Evolutionary conservation across 2,888 invertebrate genomes (phyloP).

Genomic region (Hypolimnas misippus): DNA sequence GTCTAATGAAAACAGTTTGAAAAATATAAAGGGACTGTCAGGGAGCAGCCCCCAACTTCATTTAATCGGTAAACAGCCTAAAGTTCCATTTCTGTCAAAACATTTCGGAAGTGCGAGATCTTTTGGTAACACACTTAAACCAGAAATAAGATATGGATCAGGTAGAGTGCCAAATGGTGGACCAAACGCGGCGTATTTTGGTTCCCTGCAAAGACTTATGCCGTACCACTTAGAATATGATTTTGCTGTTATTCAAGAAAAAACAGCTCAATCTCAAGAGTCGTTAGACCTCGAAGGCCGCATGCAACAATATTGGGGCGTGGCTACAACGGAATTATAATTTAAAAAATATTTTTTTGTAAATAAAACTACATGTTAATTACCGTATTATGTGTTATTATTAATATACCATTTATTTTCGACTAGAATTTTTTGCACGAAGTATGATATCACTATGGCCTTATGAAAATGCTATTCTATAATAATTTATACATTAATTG

Average conservation of each 20-base stretch:
- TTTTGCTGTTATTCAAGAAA: constrained; percentile 92
- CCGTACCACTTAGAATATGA: constrained; percentile 92
- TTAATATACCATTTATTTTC: constrained; percentile 77
- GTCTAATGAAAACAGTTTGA: constrained; percentile 78
- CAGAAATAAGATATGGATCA: constrained; percentile 83
- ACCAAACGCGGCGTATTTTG: constrained; percentile 94
- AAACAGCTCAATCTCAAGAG: constrained; percentile 86
- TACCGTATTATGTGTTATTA: constrained; percentile 64
- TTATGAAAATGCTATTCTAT: constrained; percentile 47
- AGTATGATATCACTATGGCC: constrained; percentile 76
- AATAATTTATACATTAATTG: constrained; percentile 35
- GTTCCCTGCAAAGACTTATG: constrained; percentile 92
- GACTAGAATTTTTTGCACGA: constrained; percentile 83
- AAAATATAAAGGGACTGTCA: constrained; percentile 86
- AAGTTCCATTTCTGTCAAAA: constrained; percentile 86
- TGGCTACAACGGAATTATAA: constrained; percentile 93
- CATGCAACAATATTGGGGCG: constrained; percentile 96
- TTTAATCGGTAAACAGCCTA: constrained; percentile 66
- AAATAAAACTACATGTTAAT: constrained; percentile 74
- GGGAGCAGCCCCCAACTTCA: constrained; percentile 88
- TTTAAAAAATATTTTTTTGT: constrained; percentile 51
- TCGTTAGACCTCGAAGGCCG: constrained; percentile 91
- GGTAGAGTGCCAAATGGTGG: constrained; percentile 88
- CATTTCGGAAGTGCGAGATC: constrained; percentile 92
- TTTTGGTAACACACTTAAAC: constrained; percentile 87